These are phyloP conservation scores for Pissodes strobi DNA, from an alignment of 1,140 invertebrate genomes.

Conservation along the genomic window DNA sequence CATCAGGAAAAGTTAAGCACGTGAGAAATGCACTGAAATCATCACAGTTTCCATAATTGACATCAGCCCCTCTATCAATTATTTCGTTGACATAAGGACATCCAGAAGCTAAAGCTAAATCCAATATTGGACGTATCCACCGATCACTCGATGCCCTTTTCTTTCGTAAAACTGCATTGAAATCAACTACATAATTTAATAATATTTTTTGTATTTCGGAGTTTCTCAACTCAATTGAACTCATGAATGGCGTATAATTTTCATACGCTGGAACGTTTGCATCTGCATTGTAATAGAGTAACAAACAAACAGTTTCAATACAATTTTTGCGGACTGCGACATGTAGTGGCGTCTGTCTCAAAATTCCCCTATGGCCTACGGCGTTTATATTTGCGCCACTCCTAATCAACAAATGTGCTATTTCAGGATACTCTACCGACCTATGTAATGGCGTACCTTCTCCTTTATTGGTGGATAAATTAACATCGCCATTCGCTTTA, in stretches of 20 bases:
- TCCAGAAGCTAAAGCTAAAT: constrained; percentile 21
- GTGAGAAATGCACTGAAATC: constrained; percentile 17
- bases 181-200: constrained; percentile 37
- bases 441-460: constrained; percentile 34
- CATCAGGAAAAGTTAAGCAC: constrained; percentile 21
- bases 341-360: constrained; percentile 35
- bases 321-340: constrained; percentile 18
- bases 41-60: constrained; percentile 21
- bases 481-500: constrained; percentile 25
- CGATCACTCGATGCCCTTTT: constrained; percentile 5
- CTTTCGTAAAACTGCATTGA: constrained; percentile 19
- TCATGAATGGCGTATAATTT: constrained; percentile 36
- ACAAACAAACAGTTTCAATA: constrained; percentile 38
- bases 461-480: constrained; percentile 25
- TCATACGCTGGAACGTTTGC: constrained; percentile 23
- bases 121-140: too few relatives aligned
- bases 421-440: constrained; percentile 20
- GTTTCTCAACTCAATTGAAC: constrained; percentile 14
- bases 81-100: constrained; percentile 28
- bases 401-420: constrained; percentile 27
- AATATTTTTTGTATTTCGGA: constrained; percentile 22
- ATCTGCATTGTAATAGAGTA: constrained; percentile 40
- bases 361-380: constrained; percentile 27
- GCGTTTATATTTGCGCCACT: constrained; percentile 33
- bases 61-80: constrained; percentile 28